These are phyloP conservation scores for Malurus melanocephalus DNA, from an alignment of 2,113 vertebrate genomes.

Conservation along the genomic window DNA sequence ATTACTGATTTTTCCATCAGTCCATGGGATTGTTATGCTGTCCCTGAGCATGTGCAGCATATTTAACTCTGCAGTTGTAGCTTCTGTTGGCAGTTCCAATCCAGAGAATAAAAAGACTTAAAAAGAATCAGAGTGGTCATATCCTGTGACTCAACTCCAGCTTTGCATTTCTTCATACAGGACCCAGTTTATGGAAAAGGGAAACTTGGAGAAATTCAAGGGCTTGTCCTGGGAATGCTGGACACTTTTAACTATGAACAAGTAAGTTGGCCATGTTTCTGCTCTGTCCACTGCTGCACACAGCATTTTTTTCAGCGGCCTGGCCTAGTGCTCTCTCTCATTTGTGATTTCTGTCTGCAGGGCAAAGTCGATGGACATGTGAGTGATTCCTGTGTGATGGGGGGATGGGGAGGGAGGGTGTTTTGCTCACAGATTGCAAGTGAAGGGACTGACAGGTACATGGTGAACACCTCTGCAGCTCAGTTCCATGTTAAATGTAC, in stretches of 20 bases:
- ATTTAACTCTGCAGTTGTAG: background rate
- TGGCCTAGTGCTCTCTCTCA: background rate
- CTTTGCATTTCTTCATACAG: constrained; percentile 65
- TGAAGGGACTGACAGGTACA: background rate
- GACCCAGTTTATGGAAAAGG: constrained; percentile 96
- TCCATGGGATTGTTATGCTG: background rate
- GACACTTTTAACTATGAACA: constrained; percentile 97
- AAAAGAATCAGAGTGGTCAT: background rate
- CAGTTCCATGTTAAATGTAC: background rate
- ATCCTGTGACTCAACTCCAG: background rate
- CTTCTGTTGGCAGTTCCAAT: background rate
- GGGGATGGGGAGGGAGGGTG: background rate
- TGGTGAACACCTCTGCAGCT: background rate
- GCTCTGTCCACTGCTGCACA: background rate
- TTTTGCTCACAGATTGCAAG: background rate
- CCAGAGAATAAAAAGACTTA: background rate
- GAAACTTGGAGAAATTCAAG: constrained; percentile 94
- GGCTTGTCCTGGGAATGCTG: constrained; percentile 93
- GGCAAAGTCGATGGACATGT: background rate
- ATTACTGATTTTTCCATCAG: background rate
- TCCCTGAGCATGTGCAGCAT: background rate
- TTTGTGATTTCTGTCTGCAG: background rate
- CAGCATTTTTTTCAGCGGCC: background rate
- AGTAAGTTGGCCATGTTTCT: constrained; percentile 62
- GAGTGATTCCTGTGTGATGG: background rate